Conservation (phyloP, 2,797 vertebrate species). For the Microchirus variegatus region DNA sequence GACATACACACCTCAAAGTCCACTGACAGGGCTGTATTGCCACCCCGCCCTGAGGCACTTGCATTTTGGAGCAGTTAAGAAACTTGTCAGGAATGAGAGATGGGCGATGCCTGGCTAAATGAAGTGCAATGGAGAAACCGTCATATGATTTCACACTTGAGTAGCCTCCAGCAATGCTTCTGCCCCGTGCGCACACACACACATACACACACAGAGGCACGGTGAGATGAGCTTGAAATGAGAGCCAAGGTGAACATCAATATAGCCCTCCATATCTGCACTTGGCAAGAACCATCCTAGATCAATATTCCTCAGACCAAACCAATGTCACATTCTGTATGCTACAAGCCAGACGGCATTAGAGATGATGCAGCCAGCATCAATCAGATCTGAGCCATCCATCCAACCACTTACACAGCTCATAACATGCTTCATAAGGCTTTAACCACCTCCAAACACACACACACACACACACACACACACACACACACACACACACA, state of each 20-base stretch:
- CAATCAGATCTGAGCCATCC: constrained; percentile 53
- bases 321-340: constrained; percentile 70
- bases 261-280: constrained; percentile 60
- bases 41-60: constrained; percentile 60
- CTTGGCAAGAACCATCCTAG: constrained; percentile 54
- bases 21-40: constrained; percentile 52
- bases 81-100: constrained; percentile 87
- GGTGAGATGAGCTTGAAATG: constrained; percentile 71
- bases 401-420: constrained; percentile 45
- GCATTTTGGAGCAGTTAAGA: constrained; percentile 80
- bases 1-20: constrained; percentile 58
- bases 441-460: constrained; percentile 40
- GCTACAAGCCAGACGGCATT: constrained; percentile 64
- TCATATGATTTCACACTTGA: constrained; percentile 78
- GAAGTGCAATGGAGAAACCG: constrained; percentile 83
- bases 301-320: constrained; percentile 72
- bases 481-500: constrained; percentile 7
- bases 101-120: constrained; percentile 81
- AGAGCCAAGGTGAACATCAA: constrained; percentile 71
- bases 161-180: constrained; percentile 63
- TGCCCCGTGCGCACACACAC: constrained; percentile 17
- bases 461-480: constrained; percentile 18
- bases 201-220: constrained; percentile 17
- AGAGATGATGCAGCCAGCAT: constrained; percentile 55
- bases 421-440: constrained; percentile 63